Conservation (phyloP, 1,140 invertebrate genomes). For the Druon quercuslanigerum region DNA sequence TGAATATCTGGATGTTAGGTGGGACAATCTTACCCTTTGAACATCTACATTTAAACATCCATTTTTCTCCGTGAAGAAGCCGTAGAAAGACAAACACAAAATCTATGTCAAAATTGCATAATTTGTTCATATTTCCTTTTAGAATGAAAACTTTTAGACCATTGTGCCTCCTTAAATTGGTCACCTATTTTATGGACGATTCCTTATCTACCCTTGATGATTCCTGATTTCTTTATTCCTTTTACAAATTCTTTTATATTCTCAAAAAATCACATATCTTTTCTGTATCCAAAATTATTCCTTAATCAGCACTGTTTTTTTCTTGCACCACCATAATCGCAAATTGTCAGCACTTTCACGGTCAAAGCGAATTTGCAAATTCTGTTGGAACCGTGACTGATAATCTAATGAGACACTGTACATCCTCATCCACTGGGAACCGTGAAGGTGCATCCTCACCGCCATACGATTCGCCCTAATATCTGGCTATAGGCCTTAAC, state of each 20-base stretch:
- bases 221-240: conserved; percentile 28
- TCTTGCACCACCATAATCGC: conserved; percentile 18
- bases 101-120: no score
- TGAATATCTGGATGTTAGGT: no score
- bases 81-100: no score
- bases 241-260: conserved; percentile 12
- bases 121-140: no score
- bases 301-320: conserved; percentile 5
- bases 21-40: no score
- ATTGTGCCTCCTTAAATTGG: no score
- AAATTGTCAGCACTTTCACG: not conserved
- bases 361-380: not conserved
- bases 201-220: conserved; percentile 17
- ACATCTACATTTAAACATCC: no score
- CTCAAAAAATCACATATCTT: conserved; percentile 34
- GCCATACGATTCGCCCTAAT: conserved; percentile 74
- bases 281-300: not conserved
- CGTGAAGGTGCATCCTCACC: conserved; percentile 72
- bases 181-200: no score
- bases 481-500: conserved; percentile 76
- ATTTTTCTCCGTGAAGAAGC: no score
- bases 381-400: no score
- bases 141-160: no score
- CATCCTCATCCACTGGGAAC: conserved; percentile 39
- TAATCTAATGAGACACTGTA: no score